These are phyloP conservation scores for Irena cyanogastra DNA, from an alignment of 2,113 vertebrate species.

Conservation along the genomic window DNA sequence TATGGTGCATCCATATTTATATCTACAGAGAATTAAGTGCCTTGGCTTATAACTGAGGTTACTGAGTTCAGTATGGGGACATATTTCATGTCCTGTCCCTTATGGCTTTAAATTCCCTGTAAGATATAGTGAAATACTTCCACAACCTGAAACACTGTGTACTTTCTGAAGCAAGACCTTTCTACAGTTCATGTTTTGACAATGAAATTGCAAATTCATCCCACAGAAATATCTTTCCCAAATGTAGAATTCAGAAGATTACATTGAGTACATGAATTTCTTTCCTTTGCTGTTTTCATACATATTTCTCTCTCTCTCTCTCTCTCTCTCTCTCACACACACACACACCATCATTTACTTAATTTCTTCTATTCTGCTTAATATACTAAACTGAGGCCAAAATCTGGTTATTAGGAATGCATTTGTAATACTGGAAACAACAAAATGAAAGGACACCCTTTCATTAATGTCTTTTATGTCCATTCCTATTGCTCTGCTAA, in stretches of 20 bases:
- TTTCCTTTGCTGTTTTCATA: background rate
- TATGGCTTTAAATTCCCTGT: background rate
- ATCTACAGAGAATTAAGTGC: background rate
- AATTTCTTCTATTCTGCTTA: background rate
- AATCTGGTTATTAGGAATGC: background rate
- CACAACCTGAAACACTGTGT: background rate
- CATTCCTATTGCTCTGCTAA: background rate
- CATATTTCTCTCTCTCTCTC: background rate
- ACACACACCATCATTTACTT: background rate
- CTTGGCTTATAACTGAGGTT: constrained; percentile 9
- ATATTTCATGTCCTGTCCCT: background rate
- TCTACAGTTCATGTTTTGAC: background rate
- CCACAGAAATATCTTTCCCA: background rate
- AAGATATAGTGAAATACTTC: background rate
- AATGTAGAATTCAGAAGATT: background rate
- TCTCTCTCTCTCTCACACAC: background rate
- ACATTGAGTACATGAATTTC: background rate
- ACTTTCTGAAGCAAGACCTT: background rate
- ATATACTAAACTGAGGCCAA: background rate
- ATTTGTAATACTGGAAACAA: background rate
- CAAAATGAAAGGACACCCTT: background rate
- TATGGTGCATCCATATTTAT: constrained; percentile 11
- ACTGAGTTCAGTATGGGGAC: background rate
- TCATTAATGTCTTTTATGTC: background rate
- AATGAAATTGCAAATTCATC: background rate